These are phyloP conservation scores for Sesamia nonagrioides DNA, from an alignment of 1,140 invertebrate genomes.

Conservation along the genomic window DNA sequence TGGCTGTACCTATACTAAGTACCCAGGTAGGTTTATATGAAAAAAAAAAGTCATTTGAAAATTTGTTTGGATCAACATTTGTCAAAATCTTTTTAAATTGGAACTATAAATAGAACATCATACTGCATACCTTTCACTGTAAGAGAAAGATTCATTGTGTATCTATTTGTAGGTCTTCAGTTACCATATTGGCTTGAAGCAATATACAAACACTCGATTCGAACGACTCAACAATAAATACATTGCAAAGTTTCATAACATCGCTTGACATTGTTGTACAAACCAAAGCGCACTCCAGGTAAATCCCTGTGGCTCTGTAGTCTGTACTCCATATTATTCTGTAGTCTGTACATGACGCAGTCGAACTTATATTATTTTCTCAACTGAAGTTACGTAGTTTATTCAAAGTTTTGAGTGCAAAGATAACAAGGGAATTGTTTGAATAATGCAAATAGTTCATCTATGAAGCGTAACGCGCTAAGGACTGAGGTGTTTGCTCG, in stretches of 20 bases:
- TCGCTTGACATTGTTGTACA: slow-evolving; percentile 56
- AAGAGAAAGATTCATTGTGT: too few relatives aligned
- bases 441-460: slow-evolving; percentile 76
- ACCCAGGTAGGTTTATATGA: too few relatives aligned
- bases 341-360: slow-evolving; percentile 46
- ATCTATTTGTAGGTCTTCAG: neutral
- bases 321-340: neutral
- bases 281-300: slow-evolving; percentile 49
- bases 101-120: too few relatives aligned
- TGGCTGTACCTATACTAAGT: too few relatives aligned
- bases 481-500: neutral
- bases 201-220: neutral
- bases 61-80: too few relatives aligned
- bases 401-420: slow-evolving; percentile 76
- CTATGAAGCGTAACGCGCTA: slow-evolving; percentile 32
- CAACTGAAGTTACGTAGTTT: slow-evolving; percentile 65
- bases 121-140: too few relatives aligned
- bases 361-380: slow-evolving; percentile 73
- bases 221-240: neutral
- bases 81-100: too few relatives aligned
- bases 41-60: too few relatives aligned
- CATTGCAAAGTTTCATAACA: slow-evolving; percentile 32
- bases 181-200: neutral
- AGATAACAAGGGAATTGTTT: slow-evolving; percentile 72
- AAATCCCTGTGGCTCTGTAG: slow-evolving; percentile 58